A percentile compares a stretch with the other conserved stretches of the same genome.
Conservation (phyloP, 2,888 invertebrate genomes). For the Coelopa pilipes region DNA sequence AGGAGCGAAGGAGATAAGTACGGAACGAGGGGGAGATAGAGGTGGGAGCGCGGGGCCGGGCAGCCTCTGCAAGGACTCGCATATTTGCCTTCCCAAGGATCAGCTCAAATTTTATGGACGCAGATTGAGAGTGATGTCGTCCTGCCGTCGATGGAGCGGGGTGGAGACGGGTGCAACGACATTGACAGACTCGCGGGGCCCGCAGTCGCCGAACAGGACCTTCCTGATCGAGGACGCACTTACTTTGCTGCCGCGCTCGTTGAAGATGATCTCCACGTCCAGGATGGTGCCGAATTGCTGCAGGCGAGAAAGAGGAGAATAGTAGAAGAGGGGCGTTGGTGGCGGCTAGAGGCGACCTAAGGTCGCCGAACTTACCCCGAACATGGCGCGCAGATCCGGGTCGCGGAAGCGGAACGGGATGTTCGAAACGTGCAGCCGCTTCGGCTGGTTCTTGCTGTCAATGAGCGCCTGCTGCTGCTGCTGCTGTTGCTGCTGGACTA, state of each 20-base stretch:
- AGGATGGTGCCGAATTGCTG: conserved; percentile 98
- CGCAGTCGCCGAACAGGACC: too few relatives aligned
- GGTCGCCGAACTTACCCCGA: conserved; percentile 83
- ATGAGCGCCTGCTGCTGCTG: conserved; percentile 53
- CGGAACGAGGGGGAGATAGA: background rate
- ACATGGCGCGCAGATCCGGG: conserved; percentile 97
- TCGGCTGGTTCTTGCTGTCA: conserved; percentile 79
- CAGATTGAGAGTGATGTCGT: too few relatives aligned
- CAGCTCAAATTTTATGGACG: too few relatives aligned
- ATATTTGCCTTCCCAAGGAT: too few relatives aligned
- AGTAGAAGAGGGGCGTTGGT: conserved; percentile 22
- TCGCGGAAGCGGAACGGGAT: conserved; percentile 99
- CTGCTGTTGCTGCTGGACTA: conserved; percentile 63
- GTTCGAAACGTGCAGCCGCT: conserved; percentile 98
- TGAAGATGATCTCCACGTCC: conserved; percentile 99
- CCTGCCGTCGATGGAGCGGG: too few relatives aligned
- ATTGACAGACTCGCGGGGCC: too few relatives aligned
- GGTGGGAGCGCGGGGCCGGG: background rate
- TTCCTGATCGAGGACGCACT: conserved; percentile 65
- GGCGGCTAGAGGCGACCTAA: conserved; percentile 3
- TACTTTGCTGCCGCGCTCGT: conserved; percentile 99
- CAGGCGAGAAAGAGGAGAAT: conserved; percentile 42
- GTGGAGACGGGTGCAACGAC: too few relatives aligned
- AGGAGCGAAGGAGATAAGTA: too few relatives aligned
- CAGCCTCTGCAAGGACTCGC: background rate